A percentile compares a stretch with the other conserved stretches of the same genome.
phyloP scores from a whole-genome alignment of 2,888 invertebrate genomes.

The Agonopterix heracliana region DNA sequence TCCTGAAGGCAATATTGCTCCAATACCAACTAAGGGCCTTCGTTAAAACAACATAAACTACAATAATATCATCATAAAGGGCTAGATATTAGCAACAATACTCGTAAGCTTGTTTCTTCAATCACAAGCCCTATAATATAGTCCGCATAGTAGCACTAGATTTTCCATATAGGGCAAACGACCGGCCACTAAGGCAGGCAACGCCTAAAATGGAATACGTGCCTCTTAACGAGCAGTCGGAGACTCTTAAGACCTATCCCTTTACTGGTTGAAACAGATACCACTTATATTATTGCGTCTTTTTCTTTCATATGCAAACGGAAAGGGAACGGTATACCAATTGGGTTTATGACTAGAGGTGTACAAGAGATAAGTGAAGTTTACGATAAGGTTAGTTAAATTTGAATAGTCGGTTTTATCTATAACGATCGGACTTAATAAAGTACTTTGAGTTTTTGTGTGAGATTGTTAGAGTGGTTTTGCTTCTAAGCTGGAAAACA shows the following conservation, averaged over 20 bases:
- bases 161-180: constrained; percentile 34
- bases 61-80: background rate
- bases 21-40: background rate
- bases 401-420: constrained; percentile 9
- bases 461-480: constrained; percentile 2
- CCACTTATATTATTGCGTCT: constrained; percentile 10
- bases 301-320: constrained; percentile 8
- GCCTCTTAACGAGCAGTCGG: constrained; percentile 48
- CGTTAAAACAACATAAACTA: background rate
- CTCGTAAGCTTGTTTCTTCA: constrained; percentile 2
- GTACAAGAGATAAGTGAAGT: constrained; percentile 9
- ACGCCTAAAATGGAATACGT: constrained; percentile 45
- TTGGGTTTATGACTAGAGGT: constrained; percentile 6
- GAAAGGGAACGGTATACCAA: background rate
- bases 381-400: constrained; percentile 11
- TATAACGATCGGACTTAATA: constrained; percentile 1
- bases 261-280: constrained; percentile 20
- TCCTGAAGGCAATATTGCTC: background rate
- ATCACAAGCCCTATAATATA: constrained; percentile 20
- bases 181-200: constrained; percentile 38
- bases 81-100: background rate
- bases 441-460: constrained; percentile 2
- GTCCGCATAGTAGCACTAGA: constrained; percentile 27
- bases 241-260: constrained; percentile 28
- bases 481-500: background rate